Evolutionary conservation across 2,797 vertebrate species (phyloP).

Genomic region (Enteromius paludinosus): DNA sequence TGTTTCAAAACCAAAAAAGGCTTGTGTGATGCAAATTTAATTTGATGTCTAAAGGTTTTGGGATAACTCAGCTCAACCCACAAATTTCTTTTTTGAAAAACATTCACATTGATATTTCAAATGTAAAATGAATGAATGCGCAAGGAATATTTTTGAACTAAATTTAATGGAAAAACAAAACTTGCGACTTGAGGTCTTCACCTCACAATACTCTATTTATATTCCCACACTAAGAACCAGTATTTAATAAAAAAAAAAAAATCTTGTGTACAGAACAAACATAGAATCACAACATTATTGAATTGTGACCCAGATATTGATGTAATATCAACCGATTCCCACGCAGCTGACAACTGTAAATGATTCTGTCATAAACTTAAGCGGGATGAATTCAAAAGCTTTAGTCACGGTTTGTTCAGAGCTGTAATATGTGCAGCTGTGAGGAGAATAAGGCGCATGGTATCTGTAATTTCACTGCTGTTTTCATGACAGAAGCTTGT

Average conservation of each 20-base stretch:
- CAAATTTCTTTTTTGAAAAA: background rate
- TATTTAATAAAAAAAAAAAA: background rate
- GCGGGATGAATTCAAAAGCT: background rate
- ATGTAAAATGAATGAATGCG: background rate
- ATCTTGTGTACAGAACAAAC: background rate
- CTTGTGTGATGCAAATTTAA: background rate
- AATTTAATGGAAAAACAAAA: background rate
- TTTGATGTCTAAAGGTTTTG: background rate
- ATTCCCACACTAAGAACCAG: background rate
- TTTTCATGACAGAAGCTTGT: slow-evolving; percentile 49
- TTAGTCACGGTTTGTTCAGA: slow-evolving; percentile 52
- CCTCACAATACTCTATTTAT: background rate
- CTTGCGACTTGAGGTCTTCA: background rate
- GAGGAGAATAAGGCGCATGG: slow-evolving; percentile 1
- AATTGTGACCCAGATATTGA: background rate
- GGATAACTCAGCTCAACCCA: no score
- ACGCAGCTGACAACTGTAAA: background rate
- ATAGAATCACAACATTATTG: background rate
- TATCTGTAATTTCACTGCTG: slow-evolving; percentile 23
- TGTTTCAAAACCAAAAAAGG: background rate
- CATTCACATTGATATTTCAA: background rate
- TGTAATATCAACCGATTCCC: background rate
- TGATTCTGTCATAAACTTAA: background rate
- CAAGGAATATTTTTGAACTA: background rate
- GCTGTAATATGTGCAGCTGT: slow-evolving; percentile 55